Evolutionary conservation across 2,797 vertebrate genomes (phyloP).

Genomic region (Halcyon badia): DNA sequence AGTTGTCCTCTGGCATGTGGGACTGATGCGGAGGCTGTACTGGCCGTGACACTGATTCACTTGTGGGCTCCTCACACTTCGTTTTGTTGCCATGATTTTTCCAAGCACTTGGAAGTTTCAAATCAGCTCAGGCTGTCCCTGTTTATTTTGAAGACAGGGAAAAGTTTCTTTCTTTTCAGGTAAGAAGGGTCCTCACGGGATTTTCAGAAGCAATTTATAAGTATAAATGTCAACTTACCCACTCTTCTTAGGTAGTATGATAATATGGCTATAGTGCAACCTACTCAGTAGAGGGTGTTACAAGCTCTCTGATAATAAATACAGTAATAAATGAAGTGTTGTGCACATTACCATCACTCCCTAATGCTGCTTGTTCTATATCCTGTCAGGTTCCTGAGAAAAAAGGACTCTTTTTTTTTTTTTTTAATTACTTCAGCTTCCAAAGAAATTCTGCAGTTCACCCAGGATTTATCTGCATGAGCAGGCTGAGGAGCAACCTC

Average conservation of each 20-base stretch:
- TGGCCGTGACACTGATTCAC: not conserved
- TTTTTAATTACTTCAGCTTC: not conserved
- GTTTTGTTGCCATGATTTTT: not conserved
- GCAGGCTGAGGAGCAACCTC: not conserved
- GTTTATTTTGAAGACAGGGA: not conserved
- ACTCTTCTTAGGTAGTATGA: not conserved
- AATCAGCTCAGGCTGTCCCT: not conserved
- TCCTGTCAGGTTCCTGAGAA: not conserved
- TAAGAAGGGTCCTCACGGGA: not conserved
- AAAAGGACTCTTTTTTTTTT: not conserved
- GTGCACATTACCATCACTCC: not conserved
- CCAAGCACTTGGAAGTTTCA: not conserved
- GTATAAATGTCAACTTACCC: not conserved
- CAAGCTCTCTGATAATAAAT: conserved; percentile 6
- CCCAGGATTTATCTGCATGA: not conserved
- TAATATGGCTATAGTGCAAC: not conserved
- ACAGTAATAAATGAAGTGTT: conserved; percentile 8
- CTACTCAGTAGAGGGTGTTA: not conserved
- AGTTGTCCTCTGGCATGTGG: not conserved
- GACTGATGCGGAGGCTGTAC: not conserved
- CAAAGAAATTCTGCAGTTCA: not conserved
- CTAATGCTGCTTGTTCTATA: not conserved
- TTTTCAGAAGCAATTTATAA: not conserved
- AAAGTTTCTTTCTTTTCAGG: not conserved
- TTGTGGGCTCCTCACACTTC: not conserved